Evolutionary conservation across 2,797 vertebrate species (phyloP), one percentile per base, ranked within the genome.

Genomic region (Cichlasoma orientale): DNA sequence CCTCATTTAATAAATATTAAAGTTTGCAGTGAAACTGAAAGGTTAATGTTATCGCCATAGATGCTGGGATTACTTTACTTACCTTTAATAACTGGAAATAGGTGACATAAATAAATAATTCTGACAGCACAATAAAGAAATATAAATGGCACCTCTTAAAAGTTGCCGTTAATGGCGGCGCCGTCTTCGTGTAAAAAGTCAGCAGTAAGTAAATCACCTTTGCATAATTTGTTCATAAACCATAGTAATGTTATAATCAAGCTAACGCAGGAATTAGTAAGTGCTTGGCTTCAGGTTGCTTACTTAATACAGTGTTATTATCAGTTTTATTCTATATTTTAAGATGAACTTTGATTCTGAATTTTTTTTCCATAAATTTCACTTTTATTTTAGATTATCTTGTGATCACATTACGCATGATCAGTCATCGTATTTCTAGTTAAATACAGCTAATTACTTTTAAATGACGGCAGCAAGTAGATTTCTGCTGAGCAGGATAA

Each of bases 1-100:
- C 53, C 57, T 74, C 19, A 75, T 84, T 88, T 86, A 70, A 88
- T 83, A 52, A 74, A 85, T 23, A 68, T 31, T 59, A 80, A 80
- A 52, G 66, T 91, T 84, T 83, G 68, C 71, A 10, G 36, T 54
- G 74, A 83, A 83, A 85, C 58, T 54, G 41, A 69, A 74, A 85
- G 58, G 81, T 86, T 89, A 89, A 85, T 44, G 54, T 56, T 55
- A 27, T 7, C 27, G 53, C 33, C 52, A 27, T 31, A 44, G 13
- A 90, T 74, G 55, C 77, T 29, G 66, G 41, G 25, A 50, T 83
- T 75, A 52, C 19, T 80, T 87, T 85, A 75, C 77, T 23, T 71
- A 55, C 10, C 52, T 73, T 80, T 82, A 88, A 84, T 82, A 68
- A 63, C 50, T 29, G 55, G 25, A 56, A 74, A 73, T 63, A 21